Conservation (phyloP, 64 coral and sea anemone species). For the Actinia tenebrosa region DNA sequence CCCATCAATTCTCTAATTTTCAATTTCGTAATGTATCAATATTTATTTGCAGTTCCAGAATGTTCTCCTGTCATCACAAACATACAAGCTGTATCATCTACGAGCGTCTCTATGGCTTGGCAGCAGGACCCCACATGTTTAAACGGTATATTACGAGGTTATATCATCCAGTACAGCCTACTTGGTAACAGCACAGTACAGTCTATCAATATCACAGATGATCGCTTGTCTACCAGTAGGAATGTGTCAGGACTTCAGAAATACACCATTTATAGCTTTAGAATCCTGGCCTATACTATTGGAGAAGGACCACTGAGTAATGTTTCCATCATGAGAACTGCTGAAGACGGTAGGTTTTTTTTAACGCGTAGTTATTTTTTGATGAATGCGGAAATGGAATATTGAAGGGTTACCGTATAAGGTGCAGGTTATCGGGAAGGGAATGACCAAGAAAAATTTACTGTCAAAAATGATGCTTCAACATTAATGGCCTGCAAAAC, state of each 20-base stretch:
- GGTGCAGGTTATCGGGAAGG: neutral
- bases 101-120: neutral
- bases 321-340: neutral
- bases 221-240: neutral
- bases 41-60: neutral
- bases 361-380: too few species aligned
- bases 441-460: too few species aligned
- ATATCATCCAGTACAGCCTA: neutral
- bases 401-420: neutral
- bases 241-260: neutral
- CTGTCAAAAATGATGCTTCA: neutral
- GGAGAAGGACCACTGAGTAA: neutral
- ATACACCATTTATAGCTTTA: neutral
- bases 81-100: neutral
- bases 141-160: neutral
- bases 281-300: constrained; percentile 9
- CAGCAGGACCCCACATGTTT: neutral
- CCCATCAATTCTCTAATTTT: too few species aligned
- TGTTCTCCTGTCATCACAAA: neutral
- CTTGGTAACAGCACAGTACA: neutral
- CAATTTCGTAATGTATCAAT: too few species aligned
- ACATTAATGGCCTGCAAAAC: neutral
- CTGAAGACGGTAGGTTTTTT: neutral
- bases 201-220: neutral
- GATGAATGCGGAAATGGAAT: too few species aligned